Conservation (phyloP, 1,140 invertebrate species). For the Drosophila punjabiensis region DNA sequence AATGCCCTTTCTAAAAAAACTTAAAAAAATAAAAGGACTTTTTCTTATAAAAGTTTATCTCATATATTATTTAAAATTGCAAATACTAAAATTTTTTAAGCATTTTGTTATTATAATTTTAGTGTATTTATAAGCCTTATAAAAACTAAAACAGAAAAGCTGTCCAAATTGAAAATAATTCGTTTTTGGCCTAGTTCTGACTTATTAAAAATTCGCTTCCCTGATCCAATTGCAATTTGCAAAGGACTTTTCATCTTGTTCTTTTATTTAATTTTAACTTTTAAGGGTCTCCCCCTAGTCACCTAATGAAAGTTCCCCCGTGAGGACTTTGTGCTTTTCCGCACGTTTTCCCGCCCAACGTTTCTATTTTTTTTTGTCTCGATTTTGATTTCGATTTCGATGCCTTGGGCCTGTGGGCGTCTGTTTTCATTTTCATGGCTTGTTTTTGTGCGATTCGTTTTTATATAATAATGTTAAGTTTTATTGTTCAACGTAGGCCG, state of each 20-base stretch:
- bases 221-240: too few relatives aligned
- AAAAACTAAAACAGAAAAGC: neutral
- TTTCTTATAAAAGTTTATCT: neutral
- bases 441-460: slow-evolving; percentile 38
- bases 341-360: slow-evolving; percentile 39
- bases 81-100: neutral
- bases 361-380: neutral
- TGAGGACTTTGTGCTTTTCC: slow-evolving; percentile 39
- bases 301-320: slow-evolving; percentile 8
- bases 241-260: neutral
- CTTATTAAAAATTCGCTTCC: too few relatives aligned
- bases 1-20: slow-evolving; percentile 4
- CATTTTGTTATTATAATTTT: neutral
- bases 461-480: slow-evolving; percentile 58
- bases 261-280: neutral
- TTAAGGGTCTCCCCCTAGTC: slow-evolving; percentile 3
- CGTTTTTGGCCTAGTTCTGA: neutral
- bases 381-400: neutral
- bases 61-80: neutral
- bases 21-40: neutral
- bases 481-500: slow-evolving; percentile 52
- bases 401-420: slow-evolving; percentile 44
- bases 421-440: slow-evolving; percentile 52
- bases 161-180: neutral
- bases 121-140: neutral